A percentile compares a stretch with the other conserved stretches of the same genome.
Conservation (phyloP, 1,140 invertebrate genomes). For the Vanessa tameamea region DNA sequence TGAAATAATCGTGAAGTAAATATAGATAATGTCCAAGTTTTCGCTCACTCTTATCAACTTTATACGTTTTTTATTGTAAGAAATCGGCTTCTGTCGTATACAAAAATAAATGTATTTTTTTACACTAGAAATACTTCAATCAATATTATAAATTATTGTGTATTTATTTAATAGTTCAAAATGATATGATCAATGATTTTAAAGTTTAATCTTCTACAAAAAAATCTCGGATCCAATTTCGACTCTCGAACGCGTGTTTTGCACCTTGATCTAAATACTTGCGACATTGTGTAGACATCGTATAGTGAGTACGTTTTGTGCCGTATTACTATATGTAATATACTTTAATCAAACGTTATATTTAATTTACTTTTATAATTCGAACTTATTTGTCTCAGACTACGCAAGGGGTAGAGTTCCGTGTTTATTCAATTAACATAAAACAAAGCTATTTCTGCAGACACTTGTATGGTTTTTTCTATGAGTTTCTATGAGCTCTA, state of each 20-base stretch:
- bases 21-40: not conserved
- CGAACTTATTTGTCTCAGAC: not conserved
- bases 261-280: constrained; percentile 80
- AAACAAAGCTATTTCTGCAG: no score
- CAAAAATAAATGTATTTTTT: no score
- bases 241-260: constrained; percentile 70
- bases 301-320: constrained; percentile 56
- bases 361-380: not conserved
- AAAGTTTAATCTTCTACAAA: constrained; percentile 63
- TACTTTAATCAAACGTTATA: not conserved
- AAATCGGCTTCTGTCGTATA: not conserved
- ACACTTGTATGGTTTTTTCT: no score
- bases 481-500: no score
- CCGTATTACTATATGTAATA: constrained; percentile 19
- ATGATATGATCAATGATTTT: not conserved
- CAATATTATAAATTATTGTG: not conserved
- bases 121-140: not conserved
- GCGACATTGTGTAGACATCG: constrained; percentile 72
- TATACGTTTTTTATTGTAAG: not conserved
- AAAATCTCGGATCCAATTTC: constrained; percentile 67
- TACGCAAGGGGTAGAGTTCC: no score
- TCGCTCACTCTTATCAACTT: not conserved
- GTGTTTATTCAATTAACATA: no score
- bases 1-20: not conserved
- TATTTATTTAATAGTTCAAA: not conserved